Base-by-base conservation (phyloP, 2,888 invertebrate species). In the Erpobdella octoculata region DNA sequence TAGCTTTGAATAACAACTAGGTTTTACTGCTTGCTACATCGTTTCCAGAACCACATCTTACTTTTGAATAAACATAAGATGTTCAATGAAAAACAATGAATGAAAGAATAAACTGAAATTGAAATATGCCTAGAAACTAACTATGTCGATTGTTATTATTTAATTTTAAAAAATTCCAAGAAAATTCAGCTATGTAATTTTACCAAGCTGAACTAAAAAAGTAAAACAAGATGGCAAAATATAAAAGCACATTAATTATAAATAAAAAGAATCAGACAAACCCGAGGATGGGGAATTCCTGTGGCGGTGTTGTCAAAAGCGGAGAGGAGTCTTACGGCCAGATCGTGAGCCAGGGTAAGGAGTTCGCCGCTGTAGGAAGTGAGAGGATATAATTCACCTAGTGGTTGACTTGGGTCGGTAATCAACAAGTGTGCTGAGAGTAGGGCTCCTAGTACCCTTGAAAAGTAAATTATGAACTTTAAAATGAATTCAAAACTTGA, bases 351-450 rank as follows among this genome's bases (percentile, higher is more conserved):
- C 77, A 88, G 77, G 67, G 84, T 81, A 9, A 88, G 81, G 25
- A 88, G 81, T 77, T 88, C 86, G 66, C 85, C 84, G 73, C 86
- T 83, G 79, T 88, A 88, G 77, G 83, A 83, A 58, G 31, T 35
- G 33, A 77, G 73, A 37, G 85, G 83, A 36, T 85, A 83, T 72
- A 82, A 77, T 61, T 80, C 76, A 35, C 88, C 87, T 81, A 87
- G 86, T 35, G 86, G 85, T 77, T 86, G 82, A n/a, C 81, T 78
- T 9, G 83, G 81, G 77, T 88, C 87, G 21, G 80, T 85, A 72
- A 87, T 86, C 53, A 88, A 82, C 74, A 88, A 80, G 79, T 88
- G 88, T 41, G 88, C 86, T n/a, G 88, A 87, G 62, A 88, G 79
- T 37, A 88, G 81, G 12, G 85, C 85, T 64, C 88, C 88, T 46